Evolutionary conservation across 2,797 vertebrate genomes (phyloP).

Genomic region (Taenioides sp.): DNA sequence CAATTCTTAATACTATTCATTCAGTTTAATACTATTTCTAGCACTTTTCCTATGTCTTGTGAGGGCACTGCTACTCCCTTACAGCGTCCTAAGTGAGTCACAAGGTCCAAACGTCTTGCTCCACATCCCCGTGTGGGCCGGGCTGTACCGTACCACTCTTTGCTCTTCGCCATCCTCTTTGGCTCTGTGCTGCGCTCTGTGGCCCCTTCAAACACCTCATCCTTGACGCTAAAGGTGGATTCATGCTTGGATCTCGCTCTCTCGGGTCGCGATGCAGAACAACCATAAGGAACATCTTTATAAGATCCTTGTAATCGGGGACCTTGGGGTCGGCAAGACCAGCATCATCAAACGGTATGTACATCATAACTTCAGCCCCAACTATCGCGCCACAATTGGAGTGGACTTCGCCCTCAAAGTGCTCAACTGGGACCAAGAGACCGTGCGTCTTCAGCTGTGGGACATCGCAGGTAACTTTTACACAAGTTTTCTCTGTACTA

Average conservation of each 20-base stretch:
- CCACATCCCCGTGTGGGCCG: conserved; percentile 27
- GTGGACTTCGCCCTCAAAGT: conserved; percentile 98
- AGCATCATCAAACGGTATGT: conserved; percentile 98
- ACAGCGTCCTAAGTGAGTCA: conserved; percentile 47
- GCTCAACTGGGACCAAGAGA: conserved; percentile 94
- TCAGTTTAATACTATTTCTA: too few species aligned
- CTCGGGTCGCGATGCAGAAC: conserved; percentile 85
- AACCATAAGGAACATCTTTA: conserved; percentile 92
- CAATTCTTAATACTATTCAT: too few species aligned
- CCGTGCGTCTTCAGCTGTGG: conserved; percentile 94
- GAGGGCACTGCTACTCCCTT: background rate
- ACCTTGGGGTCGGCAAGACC: conserved; percentile 97
- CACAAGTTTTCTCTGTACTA: too few species aligned
- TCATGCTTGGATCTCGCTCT: conserved; percentile 68
- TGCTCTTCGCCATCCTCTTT: conserved; percentile 8
- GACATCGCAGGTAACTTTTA: conserved; percentile 89
- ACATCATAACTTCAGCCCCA: conserved; percentile 95
- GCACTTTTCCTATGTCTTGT: too few species aligned
- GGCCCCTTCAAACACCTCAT: conserved; percentile 14
- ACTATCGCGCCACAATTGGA: conserved; percentile 90
- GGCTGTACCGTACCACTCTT: conserved; percentile 36
- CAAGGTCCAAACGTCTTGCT: conserved; percentile 56
- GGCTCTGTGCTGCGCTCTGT: conserved; percentile 12
- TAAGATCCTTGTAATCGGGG: conserved; percentile 96
- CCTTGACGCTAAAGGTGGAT: conserved; percentile 53